These are phyloP conservation scores for Drosophila repletoides DNA, from an alignment of 1,140 invertebrate species.

Conservation along the genomic window DNA sequence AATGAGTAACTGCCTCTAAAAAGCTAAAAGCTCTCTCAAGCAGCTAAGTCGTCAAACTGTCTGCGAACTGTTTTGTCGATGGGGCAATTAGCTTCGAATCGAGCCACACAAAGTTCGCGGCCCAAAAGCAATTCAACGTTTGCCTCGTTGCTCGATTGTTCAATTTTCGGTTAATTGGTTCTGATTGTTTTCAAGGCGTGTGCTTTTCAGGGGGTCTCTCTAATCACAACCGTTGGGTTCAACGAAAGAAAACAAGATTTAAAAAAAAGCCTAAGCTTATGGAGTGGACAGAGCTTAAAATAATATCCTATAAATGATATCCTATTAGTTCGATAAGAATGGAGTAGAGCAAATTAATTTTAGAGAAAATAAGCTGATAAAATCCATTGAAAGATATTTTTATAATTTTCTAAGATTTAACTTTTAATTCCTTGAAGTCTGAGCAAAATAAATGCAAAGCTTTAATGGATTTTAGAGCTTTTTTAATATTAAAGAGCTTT, in stretches of 20 bases:
- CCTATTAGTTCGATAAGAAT: too few relatives aligned
- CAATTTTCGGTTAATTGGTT: conserved; percentile 80
- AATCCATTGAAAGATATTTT: too few relatives aligned
- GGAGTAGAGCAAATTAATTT: too few relatives aligned
- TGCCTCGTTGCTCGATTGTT: conserved; percentile 60
- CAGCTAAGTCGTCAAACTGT: conserved; percentile 65
- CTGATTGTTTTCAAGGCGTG: conserved; percentile 77
- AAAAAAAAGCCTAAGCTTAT: too few relatives aligned
- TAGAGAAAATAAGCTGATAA: too few relatives aligned
- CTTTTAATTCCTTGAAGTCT: too few relatives aligned
- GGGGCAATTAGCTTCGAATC: conserved; percentile 67
- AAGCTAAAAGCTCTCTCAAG: conserved; percentile 1
- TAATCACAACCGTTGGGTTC: neutral
- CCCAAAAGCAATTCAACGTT: conserved; percentile 40
- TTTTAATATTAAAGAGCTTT: too few relatives aligned
- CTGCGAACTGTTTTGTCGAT: conserved; percentile 56
- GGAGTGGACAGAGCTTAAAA: too few relatives aligned
- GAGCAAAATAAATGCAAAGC: too few relatives aligned
- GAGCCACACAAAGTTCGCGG: conserved; percentile 30
- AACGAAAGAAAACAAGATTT: neutral
- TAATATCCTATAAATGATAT: too few relatives aligned
- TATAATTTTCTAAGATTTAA: too few relatives aligned
- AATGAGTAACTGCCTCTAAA: conserved; percentile 52
- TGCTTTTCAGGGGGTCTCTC: conserved; percentile 11
- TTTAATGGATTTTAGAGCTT: too few relatives aligned